These are phyloP conservation scores for Serilophus lunatus DNA, from an alignment of 2,113 vertebrate genomes.

Conservation along the genomic window DNA sequence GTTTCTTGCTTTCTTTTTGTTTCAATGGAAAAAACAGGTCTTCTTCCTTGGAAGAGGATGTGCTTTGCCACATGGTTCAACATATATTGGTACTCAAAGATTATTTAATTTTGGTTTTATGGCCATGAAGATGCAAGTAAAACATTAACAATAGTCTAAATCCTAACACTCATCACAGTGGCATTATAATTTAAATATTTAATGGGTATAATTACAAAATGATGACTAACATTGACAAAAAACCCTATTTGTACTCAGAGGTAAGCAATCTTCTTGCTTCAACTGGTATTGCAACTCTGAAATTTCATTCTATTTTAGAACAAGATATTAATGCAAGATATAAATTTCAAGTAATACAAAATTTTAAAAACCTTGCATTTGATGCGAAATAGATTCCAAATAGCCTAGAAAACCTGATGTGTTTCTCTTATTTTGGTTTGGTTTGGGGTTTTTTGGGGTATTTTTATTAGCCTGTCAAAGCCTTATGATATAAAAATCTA, in stretches of 20 bases:
- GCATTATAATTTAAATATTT: conserved; percentile 13
- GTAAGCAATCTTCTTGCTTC: neutral
- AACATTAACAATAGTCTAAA: neutral
- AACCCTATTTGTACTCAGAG: neutral
- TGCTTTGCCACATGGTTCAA: neutral
- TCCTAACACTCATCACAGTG: neutral
- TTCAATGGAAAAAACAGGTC: neutral
- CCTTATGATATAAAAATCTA: neutral
- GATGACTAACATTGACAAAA: neutral
- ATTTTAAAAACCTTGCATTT: neutral
- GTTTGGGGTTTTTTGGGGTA: neutral
- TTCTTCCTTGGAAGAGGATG: neutral
- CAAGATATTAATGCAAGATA: neutral
- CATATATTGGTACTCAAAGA: neutral
- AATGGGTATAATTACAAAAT: neutral
- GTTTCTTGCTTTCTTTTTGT: neutral
- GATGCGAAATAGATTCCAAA: no score
- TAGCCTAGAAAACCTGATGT: neutral
- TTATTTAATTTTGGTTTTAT: neutral
- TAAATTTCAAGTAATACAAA: neutral
- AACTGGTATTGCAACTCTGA: neutral
- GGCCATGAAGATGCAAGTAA: neutral
- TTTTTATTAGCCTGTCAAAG: neutral
- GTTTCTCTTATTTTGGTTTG: neutral
- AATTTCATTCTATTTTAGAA: neutral